Evolutionary conservation across 1,140 invertebrate genomes (phyloP), one percentile per base, ranked within the genome.

Genomic region (Gonioctena quinquepunctata): DNA sequence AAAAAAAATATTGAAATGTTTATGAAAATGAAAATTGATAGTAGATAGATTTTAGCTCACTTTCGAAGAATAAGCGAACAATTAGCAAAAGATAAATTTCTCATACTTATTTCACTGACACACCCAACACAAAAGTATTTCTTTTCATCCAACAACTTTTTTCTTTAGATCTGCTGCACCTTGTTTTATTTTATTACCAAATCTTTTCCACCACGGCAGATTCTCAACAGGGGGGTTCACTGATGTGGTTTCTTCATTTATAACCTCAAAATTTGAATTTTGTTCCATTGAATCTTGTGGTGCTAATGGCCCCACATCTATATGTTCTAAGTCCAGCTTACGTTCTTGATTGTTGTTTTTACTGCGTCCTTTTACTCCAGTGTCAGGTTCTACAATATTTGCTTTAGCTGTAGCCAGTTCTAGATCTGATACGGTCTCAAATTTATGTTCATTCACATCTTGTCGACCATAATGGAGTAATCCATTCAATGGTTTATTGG

Each of bases 121-220:
- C n/a, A n/a, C n/a, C n/a, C n/a, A n/a, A n/a, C n/a, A n/a, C n/a
- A n/a, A n/a, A n/a, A n/a, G n/a, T n/a, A n/a, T 26, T 22, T 22
- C n/a, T 11, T 16, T 16, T 69, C 52, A 62, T 27, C 71, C 71
- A 22, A 69, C 33, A 61, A 73, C 66, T 64, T 73, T 73, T 28
- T 73, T 33, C 19, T 64, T 69, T 13, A 73, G 21, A 11, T 69
- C 60, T 1, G n/a, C 11, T 18, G 70, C 70, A 25, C 66, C 70
- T 27, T 72, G 28, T 49, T 69, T 71, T 13, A 74, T 63, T 66
- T 71, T 74, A 54, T 66, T 69, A 28, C 66, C 69, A 66, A 69
- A 65, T 28, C 63, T 65, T 48, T 27, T 33, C 72, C 72, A 74
- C 66, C 66, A 74, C 22, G 69, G 27, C 19, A 25, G 16, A 13